Base-by-base conservation (phyloP, 2,113 vertebrate species). In the Labrus mixtus region DNA sequence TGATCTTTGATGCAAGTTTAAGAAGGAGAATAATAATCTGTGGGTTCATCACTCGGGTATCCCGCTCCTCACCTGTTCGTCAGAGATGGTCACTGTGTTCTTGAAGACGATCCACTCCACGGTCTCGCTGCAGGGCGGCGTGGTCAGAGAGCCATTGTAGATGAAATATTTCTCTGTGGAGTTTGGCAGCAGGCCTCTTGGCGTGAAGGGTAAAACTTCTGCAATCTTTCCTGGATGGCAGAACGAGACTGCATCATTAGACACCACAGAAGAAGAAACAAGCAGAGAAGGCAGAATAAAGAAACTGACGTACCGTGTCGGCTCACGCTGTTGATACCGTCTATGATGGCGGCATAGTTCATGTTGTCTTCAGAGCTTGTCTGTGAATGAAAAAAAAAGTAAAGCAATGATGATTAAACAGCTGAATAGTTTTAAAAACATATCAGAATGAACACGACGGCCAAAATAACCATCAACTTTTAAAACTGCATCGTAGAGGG, bases 51-150 rank as follows among this genome's bases (percentile, higher is more conserved):
- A 25, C 2, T 25, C 25, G 3, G 25, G 25, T 25, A 12, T 56
- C 13, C 29, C 16, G 5, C 10, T n/a, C 55, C 69, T 79, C 91
- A 98, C 98, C 97, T 99, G 98, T 41, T 89, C 86, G 76, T 97
- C 96, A 69, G 97, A 98, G 88, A 99, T 96, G 89, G 90, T 90
- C 57, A 94, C 95, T 0, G 95, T 95, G 76, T 97, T 95, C 92
- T 96, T 98, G 83, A 99, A 98, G 61, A 99, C 82, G 85, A 99
- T 96, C 98, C 98, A 99, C 90, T 99, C 95, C 7, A 98, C 97
- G 0, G 94, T 96, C 91, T 99, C 97, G 10, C 93, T 94, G 93
- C 97, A 99, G 15, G 97, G 97, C 17, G 98, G 98, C 10, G 93
- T 92, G 16, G 97, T 97, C 86, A 99, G 88, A 0, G 98, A 99